Conservation (phyloP, 2,113 vertebrate genomes). For the Heptranchias perlo region DNA sequence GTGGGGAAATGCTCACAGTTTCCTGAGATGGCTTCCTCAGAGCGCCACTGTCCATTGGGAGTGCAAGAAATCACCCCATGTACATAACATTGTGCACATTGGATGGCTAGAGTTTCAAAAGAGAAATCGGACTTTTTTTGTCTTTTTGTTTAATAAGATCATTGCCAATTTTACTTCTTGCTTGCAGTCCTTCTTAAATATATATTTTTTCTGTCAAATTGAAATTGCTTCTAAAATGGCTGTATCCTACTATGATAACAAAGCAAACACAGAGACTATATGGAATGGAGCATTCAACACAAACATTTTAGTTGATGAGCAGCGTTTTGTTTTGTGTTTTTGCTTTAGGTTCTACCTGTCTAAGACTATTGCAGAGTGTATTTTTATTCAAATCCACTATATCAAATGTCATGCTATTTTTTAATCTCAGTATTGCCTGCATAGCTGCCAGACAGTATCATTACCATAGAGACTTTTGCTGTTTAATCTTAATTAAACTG, state of each 20-base stretch:
- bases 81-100: too few species aligned
- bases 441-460: not conserved
- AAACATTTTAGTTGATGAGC: not conserved
- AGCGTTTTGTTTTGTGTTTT: not conserved
- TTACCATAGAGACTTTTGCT: not conserved
- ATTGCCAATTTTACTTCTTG: not conserved
- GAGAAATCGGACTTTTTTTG: not conserved
- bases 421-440: not conserved
- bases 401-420: slow-evolving; percentile 26
- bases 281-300: not conserved
- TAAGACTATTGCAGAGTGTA: not conserved
- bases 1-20: too few species aligned
- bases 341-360: not conserved
- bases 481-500: slow-evolving; percentile 20
- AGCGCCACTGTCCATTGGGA: too few species aligned
- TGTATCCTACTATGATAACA: not conserved
- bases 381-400: slow-evolving; percentile 12
- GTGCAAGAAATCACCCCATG: too few species aligned
- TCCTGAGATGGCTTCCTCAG: too few species aligned
- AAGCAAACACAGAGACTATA: too few species aligned
- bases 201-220: not conserved
- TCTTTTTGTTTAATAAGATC: not conserved
- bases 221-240: not conserved
- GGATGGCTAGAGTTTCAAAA: not conserved
- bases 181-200: not conserved